These are phyloP conservation scores for Zaprionus obscuricornis DNA, from an alignment of 2,888 invertebrate genomes.

Conservation along the genomic window DNA sequence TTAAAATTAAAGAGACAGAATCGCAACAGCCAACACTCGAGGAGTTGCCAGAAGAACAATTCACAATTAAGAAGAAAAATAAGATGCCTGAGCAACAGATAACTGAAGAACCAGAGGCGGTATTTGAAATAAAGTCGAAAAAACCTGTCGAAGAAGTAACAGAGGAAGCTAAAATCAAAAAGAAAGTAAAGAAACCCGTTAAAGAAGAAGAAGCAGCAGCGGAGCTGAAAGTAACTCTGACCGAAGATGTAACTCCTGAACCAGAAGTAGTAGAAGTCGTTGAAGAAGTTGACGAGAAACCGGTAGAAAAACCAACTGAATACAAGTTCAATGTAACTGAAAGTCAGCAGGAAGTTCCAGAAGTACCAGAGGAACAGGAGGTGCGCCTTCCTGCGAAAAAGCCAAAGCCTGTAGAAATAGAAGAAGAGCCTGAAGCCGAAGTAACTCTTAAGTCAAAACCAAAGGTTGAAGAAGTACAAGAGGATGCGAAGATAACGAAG, in stretches of 20 bases:
- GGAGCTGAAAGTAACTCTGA: conserved; percentile 74
- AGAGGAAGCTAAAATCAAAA: conserved; percentile 75
- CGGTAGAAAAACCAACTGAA: conserved; percentile 50
- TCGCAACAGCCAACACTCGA: conserved; percentile 34
- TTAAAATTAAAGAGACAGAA: conserved; percentile 55
- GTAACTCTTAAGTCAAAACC: conserved; percentile 67
- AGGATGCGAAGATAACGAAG: conserved; percentile 69
- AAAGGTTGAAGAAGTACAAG: conserved; percentile 64
- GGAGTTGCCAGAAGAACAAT: conserved; percentile 52
- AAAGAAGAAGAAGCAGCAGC: conserved; percentile 72
- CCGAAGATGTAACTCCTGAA: conserved; percentile 70
- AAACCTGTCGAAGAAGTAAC: conserved; percentile 71
- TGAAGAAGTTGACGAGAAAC: conserved; percentile 68
- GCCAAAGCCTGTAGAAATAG: conserved; percentile 44
- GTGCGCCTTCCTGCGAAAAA: conserved; percentile 66
- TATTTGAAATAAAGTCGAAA: conserved; percentile 68
- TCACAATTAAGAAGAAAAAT: conserved; percentile 54
- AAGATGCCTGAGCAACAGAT: conserved; percentile 47
- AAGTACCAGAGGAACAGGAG: conserved; percentile 66
- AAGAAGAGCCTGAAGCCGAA: conserved; percentile 73
- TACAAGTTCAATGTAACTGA: conserved; percentile 58
- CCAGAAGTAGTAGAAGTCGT: conserved; percentile 69
- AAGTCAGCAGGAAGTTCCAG: conserved; percentile 69
- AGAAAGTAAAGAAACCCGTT: conserved; percentile 69
- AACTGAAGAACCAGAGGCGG: conserved; percentile 78